Percentiles rank a stretch among this genome's conserved stretches.
Conservation (phyloP, 2,113 vertebrate species). For the Burhinus bistriatus region DNA sequence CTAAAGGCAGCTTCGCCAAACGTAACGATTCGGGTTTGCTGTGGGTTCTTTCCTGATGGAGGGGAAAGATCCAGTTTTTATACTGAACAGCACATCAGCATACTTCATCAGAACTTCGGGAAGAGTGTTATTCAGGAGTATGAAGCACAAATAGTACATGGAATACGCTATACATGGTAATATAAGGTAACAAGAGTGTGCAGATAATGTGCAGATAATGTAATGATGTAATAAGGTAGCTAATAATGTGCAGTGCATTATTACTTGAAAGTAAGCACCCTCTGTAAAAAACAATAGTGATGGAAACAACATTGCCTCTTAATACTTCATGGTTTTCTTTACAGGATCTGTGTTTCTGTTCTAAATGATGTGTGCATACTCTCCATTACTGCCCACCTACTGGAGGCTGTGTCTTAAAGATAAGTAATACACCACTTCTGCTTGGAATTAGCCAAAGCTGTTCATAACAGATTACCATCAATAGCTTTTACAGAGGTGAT, state of each 20-base stretch:
- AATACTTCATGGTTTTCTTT: neutral
- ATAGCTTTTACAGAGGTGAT: conserved; percentile 45
- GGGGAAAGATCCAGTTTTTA: neutral
- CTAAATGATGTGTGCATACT: neutral
- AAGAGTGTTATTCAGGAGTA: neutral
- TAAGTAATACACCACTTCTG: conserved; percentile 12
- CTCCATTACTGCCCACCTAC: neutral
- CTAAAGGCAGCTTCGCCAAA: neutral
- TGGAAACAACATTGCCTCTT: neutral
- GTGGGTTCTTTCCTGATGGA: neutral
- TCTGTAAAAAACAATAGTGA: neutral
- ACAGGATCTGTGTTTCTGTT: neutral
- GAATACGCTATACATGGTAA: fast-evolving
- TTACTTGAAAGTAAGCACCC: neutral
- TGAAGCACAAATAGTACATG: neutral
- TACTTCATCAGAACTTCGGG: fast-evolving
- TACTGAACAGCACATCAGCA: neutral
- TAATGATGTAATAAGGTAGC: neutral
- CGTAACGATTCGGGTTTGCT: neutral
- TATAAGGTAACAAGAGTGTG: too few species aligned
- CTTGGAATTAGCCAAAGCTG: conserved; percentile 49
- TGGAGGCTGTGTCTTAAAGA: neutral
- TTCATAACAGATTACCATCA: conserved; percentile 57
- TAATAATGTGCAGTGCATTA: neutral
- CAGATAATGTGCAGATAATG: too few species aligned